These are phyloP conservation scores for Drosophila pruinosa DNA, from an alignment of 1,140 invertebrate genomes.

Conservation along the genomic window DNA sequence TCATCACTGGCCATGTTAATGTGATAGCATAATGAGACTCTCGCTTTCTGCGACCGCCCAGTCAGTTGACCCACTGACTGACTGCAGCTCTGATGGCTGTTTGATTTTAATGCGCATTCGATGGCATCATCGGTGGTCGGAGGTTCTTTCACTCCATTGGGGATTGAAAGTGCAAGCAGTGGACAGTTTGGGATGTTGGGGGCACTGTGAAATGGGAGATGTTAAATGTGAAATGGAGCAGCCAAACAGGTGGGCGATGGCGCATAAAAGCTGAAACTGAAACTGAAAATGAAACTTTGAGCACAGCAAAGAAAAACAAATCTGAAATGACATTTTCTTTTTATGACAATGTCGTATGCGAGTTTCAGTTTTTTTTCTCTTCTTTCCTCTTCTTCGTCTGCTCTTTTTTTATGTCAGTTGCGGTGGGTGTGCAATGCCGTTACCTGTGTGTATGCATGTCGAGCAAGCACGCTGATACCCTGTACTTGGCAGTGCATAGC, in stretches of 20 bases:
- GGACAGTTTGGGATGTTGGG: not conserved
- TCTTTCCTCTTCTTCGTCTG: not conserved
- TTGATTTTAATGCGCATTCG: slow-evolving; percentile 45
- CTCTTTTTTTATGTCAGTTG: slow-evolving; percentile 13
- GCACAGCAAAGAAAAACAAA: slow-evolving; percentile 8
- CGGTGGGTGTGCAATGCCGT: slow-evolving; percentile 47
- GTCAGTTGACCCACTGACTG: slow-evolving; percentile 10
- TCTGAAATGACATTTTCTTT: slow-evolving; percentile 44
- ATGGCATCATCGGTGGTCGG: slow-evolving; percentile 38
- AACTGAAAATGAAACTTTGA: slow-evolving; percentile 60
- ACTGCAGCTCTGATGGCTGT: slow-evolving; percentile 25
- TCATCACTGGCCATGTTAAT: slow-evolving; percentile 15
- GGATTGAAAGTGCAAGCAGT: slow-evolving; percentile 35
- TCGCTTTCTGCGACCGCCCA: slow-evolving; percentile 23
- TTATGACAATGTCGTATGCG: slow-evolving; percentile 24
- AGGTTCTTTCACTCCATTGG: not conserved
- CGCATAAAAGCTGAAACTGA: slow-evolving; percentile 15
- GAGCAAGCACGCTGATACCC: not conserved
- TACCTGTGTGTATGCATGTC: not conserved
- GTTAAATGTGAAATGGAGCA: not conserved
- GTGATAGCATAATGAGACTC: slow-evolving; percentile 13
- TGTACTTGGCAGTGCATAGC: not conserved
- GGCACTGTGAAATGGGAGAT: not conserved
- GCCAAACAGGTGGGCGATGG: slow-evolving; percentile 33
- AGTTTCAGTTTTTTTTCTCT: slow-evolving; percentile 19